phyloP scores from a whole-genome alignment of 2,888 invertebrate genomes.

The Crioceris asparagi region DNA sequence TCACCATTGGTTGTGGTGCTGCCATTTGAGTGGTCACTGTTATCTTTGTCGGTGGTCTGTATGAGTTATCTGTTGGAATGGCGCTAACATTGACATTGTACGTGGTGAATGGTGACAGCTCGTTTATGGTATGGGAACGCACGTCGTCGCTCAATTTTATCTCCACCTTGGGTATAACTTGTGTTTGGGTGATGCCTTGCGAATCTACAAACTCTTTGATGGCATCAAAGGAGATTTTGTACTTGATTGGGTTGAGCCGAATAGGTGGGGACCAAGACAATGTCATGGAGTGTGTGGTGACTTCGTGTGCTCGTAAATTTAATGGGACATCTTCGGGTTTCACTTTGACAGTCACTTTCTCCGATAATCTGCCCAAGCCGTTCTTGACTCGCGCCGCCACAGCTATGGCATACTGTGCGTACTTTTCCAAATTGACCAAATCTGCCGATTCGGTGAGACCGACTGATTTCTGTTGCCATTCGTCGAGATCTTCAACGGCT shows the following conservation, averaged over 20 bases:
- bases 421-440: conserved; percentile 78
- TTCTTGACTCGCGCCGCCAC: conserved; percentile 76
- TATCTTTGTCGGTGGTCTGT: conserved; percentile 84
- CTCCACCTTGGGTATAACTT: conserved; percentile 63
- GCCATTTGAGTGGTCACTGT: conserved; percentile 95
- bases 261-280: conserved; percentile 85
- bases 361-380: conserved; percentile 76
- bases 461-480: conserved; percentile 80
- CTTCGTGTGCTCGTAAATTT: conserved; percentile 77
- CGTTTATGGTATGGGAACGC: conserved; percentile 69
- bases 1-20: conserved; percentile 90
- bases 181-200: conserved; percentile 83
- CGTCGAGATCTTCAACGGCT: conserved; percentile 83
- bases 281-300: conserved; percentile 89
- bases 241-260: conserved; percentile 76
- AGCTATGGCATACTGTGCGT: conserved; percentile 82
- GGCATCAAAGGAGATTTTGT: conserved; percentile 85
- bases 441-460: conserved; percentile 84
- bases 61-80: conserved; percentile 68
- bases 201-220: conserved; percentile 91
- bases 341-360: conserved; percentile 75
- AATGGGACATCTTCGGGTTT: conserved; percentile 89
- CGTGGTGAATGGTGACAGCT: conserved; percentile 86
- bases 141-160: conserved; percentile 62
- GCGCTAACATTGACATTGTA: conserved; percentile 91